Conservation (phyloP, 2,113 vertebrate species). For the Mellivora capensis region DNA sequence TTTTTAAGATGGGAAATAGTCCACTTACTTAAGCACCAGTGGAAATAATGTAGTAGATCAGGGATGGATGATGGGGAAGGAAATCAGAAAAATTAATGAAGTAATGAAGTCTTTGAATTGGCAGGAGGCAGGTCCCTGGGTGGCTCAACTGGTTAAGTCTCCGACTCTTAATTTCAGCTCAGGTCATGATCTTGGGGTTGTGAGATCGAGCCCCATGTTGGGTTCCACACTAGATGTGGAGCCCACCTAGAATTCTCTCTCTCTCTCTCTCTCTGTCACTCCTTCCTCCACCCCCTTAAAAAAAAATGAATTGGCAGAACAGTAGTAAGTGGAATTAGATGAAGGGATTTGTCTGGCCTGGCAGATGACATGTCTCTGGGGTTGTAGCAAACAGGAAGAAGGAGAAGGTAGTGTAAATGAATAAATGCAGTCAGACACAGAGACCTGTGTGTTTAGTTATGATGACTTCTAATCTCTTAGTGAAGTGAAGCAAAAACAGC, state of each 20-base stretch:
- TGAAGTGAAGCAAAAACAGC: neutral
- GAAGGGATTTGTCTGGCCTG: neutral
- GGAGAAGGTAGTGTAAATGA: neutral
- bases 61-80: neutral
- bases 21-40: neutral
- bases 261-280: neutral
- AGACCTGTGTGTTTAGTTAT: neutral
- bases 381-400: neutral
- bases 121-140: neutral
- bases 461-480: neutral
- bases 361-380: too few relatives aligned
- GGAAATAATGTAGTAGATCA: neutral
- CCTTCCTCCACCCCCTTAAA: neutral
- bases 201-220: neutral
- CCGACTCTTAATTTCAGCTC: neutral
- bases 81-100: neutral
- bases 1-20: neutral
- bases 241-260: neutral
- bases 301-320: neutral
- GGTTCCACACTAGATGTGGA: neutral
- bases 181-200: neutral
- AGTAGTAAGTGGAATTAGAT: neutral
- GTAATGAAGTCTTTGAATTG: neutral
- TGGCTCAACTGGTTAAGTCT: neutral
- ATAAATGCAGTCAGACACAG: neutral